Evolutionary conservation across 2,113 vertebrate species (phyloP).

Genomic region (Canis aureus): DNA sequence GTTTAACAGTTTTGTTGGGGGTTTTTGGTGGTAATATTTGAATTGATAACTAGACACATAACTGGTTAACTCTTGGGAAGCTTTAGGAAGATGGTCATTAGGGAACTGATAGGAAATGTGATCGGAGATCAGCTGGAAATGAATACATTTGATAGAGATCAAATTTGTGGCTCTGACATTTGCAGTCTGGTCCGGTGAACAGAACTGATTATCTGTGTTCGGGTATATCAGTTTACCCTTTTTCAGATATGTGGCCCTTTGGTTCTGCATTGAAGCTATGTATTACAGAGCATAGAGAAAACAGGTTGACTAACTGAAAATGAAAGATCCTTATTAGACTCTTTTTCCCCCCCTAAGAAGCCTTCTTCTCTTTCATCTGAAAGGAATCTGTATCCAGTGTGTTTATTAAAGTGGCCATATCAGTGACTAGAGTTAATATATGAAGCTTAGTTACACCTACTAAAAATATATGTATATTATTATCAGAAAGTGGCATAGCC

Average conservation of each 20-base stretch:
- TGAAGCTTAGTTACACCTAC: slow-evolving; percentile 19
- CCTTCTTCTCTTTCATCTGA: not conserved
- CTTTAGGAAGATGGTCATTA: not conserved
- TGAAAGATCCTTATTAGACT: not conserved
- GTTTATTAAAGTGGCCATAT: slow-evolving; percentile 10
- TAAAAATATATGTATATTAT: not conserved
- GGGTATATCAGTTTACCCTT: not conserved
- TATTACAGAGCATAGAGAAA: not conserved
- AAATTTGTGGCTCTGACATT: not conserved
- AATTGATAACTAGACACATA: not conserved
- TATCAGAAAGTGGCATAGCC: not conserved
- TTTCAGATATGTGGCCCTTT: not conserved
- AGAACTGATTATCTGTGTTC: not conserved
- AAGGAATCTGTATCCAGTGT: not conserved
- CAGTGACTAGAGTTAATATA: not conserved
- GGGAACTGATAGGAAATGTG: not conserved
- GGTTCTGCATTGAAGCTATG: not conserved
- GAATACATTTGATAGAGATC: not conserved
- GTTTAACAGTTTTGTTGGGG: not conserved
- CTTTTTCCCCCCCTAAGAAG: not conserved
- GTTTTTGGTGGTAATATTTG: not conserved
- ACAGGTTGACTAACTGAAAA: not conserved
- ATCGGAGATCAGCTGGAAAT: not conserved
- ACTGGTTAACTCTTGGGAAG: not conserved
- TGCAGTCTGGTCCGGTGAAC: not conserved